These are phyloP conservation scores for Ophioderma brevispina DNA, from an alignment of 35 echinoderm and acorn worm species.

Conservation along the genomic window DNA sequence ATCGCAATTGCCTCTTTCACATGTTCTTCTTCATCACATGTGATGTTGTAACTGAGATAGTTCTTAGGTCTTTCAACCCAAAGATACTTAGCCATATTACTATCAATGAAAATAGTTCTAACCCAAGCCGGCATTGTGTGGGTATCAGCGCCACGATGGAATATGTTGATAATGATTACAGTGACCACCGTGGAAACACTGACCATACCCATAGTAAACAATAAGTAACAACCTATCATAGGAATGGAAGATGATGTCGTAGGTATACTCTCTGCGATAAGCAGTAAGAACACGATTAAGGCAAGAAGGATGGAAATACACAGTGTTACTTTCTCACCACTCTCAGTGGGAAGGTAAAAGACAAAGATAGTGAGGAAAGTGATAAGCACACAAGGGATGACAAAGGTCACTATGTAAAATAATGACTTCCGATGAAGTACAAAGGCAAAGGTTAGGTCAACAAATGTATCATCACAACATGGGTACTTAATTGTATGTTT, in stretches of 20 bases:
- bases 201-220: conserved; percentile 97
- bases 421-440: conserved; percentile 84
- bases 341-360: conserved; percentile 91
- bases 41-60: conserved; percentile 34
- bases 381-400: conserved; percentile 84
- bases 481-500: conserved; percentile 74
- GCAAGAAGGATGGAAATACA: conserved; percentile 92
- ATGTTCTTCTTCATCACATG: conserved; percentile 15
- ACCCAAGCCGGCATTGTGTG: conserved; percentile 91
- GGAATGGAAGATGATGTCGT: conserved; percentile 85
- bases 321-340: conserved; percentile 87
- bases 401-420: conserved; percentile 94
- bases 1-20: neutral
- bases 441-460: conserved; percentile 85
- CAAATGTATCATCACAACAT: conserved; percentile 75
- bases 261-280: conserved; percentile 90
- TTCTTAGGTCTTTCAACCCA: conserved; percentile 76
- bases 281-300: conserved; percentile 91
- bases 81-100: conserved; percentile 64
- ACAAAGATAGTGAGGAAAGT: conserved; percentile 86
- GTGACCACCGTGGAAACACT: conserved; percentile 84
- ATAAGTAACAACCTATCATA: conserved; percentile 87
- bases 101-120: conserved; percentile 75
- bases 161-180: conserved; percentile 90
- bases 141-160: conserved; percentile 80